Base-by-base conservation (phyloP, 2,113 vertebrate species). In the Hoplias malabaricus region DNA sequence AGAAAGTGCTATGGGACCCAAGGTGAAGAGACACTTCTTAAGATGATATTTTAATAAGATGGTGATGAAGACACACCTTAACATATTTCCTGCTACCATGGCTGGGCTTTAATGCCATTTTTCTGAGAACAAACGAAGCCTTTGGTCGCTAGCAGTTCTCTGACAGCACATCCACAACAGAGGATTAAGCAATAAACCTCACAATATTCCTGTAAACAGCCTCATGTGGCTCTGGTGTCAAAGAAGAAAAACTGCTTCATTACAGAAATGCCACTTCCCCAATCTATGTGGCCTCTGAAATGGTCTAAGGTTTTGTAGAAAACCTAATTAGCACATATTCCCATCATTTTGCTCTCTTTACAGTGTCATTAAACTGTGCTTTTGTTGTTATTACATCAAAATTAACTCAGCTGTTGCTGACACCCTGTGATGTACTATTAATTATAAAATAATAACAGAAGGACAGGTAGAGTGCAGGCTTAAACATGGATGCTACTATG, bases 141-240 rank as follows among this genome's bases (percentile, higher is more conserved):
- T 62, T 46, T 6, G 14, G 14, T n/a, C 19, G 31, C 31, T 62
- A 34, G 19, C 59, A 21, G 33, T 33, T 63, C 16, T 23, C 23
- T 53, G 10, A 11, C 31, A 36, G 59, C 1, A 36, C 33, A 36
- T 63, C 59, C 33, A 63, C 59, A 63, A 33, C 14, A 21, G 31
- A 13, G 16, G 46, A 50, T 63, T 31, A 74, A 74, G 27, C 59
- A 74, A 63, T 34, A 74, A 50, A 74, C 1, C 0, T 23, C 12
- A 23, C 8, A 36, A 63, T 34, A 34, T 3, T 16, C 19, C 72
- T 14, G 36, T 12, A 1, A 14, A 43, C 14, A 23, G n/a, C 5
- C 72, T 62, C 40, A 46, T 33, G 16, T 23, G 71, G 56, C 56
- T 62, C 10, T 12, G 59, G 4, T 36, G 59, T 63, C 5, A 63